These are phyloP conservation scores for Saccostrea glomerata DNA, from an alignment of 1,140 invertebrate species.

Conservation along the genomic window DNA sequence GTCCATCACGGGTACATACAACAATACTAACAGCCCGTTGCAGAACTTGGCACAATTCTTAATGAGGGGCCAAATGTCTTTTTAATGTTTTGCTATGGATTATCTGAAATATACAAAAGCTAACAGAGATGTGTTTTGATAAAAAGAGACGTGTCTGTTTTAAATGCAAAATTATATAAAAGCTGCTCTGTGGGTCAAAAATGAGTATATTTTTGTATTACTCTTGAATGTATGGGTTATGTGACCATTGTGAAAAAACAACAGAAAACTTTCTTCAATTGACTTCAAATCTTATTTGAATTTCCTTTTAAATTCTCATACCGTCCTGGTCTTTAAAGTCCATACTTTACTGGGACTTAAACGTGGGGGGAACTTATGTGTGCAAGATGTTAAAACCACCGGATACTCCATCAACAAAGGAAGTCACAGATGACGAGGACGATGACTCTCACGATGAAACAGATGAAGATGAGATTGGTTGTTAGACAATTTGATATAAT, in stretches of 20 bases:
- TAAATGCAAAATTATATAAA: slow-evolving; percentile 3
- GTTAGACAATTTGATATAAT: no score
- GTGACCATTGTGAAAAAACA: background rate
- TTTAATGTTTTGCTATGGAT: background rate
- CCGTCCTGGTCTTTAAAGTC: background rate
- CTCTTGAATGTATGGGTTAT: background rate
- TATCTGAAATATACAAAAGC: slow-evolving; percentile 1
- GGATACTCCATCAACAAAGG: background rate
- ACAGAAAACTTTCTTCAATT: background rate
- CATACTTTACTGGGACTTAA: background rate
- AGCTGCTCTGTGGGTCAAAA: background rate
- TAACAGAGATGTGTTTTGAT: background rate
- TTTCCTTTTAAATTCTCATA: background rate
- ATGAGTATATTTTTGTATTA: background rate
- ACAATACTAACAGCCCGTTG: background rate
- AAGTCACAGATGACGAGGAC: slow-evolving; percentile 32
- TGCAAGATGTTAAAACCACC: background rate
- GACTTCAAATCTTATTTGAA: background rate
- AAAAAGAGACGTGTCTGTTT: background rate
- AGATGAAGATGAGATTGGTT: slow-evolving; percentile 22
- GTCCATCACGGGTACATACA: background rate
- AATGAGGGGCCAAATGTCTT: slow-evolving; percentile 5
- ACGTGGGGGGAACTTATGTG: background rate
- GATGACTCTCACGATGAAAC: slow-evolving; percentile 35
- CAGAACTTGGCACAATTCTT: background rate